Evolutionary conservation across 2,113 vertebrate species (phyloP).

Genomic region (Benthochromis sp.): DNA sequence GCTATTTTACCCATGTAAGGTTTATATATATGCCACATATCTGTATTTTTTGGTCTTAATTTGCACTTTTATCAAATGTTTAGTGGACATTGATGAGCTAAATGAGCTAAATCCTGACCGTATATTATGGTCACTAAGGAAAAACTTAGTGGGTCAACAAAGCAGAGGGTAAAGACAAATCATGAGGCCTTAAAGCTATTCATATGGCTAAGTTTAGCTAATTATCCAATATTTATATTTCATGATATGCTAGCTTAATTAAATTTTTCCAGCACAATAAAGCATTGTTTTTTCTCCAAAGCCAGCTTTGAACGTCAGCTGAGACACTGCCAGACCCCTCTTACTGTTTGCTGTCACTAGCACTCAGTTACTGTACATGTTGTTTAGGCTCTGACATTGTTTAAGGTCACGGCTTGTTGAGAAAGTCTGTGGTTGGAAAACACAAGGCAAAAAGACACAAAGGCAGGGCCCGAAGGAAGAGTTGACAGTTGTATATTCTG

Average conservation of each 20-base stretch:
- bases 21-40: neutral
- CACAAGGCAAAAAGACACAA: neutral
- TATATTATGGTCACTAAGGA: fast-evolving
- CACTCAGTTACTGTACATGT: neutral
- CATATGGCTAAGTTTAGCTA: neutral
- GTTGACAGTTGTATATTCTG: neutral
- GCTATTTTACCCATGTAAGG: neutral
- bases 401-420: neutral
- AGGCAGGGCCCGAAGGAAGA: neutral
- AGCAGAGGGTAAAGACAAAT: neutral
- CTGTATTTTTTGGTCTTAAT: neutral
- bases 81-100: neutral
- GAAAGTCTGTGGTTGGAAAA: conserved; percentile 5
- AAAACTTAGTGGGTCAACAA: neutral
- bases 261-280: neutral
- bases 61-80: neutral
- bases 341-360: neutral
- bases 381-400: neutral
- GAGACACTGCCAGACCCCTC: neutral
- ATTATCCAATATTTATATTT: neutral
- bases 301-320: neutral
- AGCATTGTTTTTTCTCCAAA: neutral
- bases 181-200: neutral
- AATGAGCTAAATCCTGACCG: neutral
- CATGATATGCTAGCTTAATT: neutral